phyloP scores from a whole-genome alignment of 2,113 vertebrate genomes.

The Xiphorhynchus elegans region DNA sequence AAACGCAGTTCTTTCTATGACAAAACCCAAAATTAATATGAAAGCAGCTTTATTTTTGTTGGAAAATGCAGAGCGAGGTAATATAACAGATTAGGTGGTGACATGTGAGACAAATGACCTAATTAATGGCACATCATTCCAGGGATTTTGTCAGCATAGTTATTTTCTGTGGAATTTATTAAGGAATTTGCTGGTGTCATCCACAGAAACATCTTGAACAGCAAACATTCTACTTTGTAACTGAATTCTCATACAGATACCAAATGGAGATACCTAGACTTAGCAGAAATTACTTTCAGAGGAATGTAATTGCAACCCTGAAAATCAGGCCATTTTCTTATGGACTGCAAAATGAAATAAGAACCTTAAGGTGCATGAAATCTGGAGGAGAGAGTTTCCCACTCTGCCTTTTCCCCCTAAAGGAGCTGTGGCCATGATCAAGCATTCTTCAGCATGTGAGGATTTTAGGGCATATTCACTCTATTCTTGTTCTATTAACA shows the following conservation, averaged over 20 bases:
- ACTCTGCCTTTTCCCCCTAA: neutral
- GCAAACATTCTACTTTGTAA: neutral
- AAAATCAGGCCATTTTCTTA: neutral
- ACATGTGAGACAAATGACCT: neutral
- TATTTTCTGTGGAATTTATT: neutral
- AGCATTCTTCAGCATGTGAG: neutral
- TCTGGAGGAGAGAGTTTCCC: neutral
- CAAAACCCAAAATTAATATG: neutral
- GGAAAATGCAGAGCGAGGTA: neutral
- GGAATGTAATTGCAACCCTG: neutral
- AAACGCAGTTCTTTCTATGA: neutral
- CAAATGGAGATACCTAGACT: neutral
- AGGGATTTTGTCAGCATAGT: neutral
- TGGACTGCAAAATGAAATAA: accelerated
- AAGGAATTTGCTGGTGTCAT: neutral
- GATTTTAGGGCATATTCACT: neutral
- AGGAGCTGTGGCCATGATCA: neutral
- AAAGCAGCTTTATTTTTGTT: constrained; percentile 2
- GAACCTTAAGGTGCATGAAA: neutral
- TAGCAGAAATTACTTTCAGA: neutral
- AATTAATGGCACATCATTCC: neutral
- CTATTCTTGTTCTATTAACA: neutral
- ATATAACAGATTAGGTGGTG: neutral
- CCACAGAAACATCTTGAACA: neutral
- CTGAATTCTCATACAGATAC: neutral